Base-by-base conservation (phyloP, 2,888 invertebrate species). In the Tiliacea citrago region DNA sequence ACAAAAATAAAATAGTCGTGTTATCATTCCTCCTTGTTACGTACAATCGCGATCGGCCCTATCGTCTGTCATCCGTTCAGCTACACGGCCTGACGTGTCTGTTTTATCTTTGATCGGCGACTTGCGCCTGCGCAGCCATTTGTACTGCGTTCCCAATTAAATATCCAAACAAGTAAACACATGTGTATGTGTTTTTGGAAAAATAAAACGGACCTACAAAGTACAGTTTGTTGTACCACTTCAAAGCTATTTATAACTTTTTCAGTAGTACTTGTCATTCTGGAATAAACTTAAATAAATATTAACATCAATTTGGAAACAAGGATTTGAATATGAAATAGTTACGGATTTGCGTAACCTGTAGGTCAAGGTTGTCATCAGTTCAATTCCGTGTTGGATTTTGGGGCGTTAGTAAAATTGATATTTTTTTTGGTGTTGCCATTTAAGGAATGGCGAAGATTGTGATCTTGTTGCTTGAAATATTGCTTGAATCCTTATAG, bases 361-460 rank as follows among this genome's bases (percentile, higher is more conserved):
- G 75, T 85, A 88, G 86, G 83, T 88, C 87, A 88, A 82, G 88
- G 84, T 80, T 81, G 78, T 42, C 76, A 62, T 83, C 76, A 12
- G 21, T 73, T 10, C 39, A 70, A 73, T 76, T 77, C 82, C 85
- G 82, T 79, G 66, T 84, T 77, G 63, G 67, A 82, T 82, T 29
- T 85, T 73, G 58, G 82, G 76, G 75, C 88, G 86, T 89, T 88
- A 88, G 89, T 87, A 88, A 72, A 67, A 65, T 55, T 0, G 1
- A n/a, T 39, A 6, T 66, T 77, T 79, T 83, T 70, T 35, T 8
- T 63, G 2, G 18, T 73, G 63, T 62, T 65, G 68, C 73, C 45
- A 49, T 78, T 76, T 78, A 71, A 65, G 77, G 76, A 55, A 65
- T 68, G n/a, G 24, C 13, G 45, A 53, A 62, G 63, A 62, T 70